A percentile compares a stretch with the other conserved stretches of the same genome.
Conservation (phyloP, 2,888 invertebrate genomes). For the Nemotelus pantherinus region DNA sequence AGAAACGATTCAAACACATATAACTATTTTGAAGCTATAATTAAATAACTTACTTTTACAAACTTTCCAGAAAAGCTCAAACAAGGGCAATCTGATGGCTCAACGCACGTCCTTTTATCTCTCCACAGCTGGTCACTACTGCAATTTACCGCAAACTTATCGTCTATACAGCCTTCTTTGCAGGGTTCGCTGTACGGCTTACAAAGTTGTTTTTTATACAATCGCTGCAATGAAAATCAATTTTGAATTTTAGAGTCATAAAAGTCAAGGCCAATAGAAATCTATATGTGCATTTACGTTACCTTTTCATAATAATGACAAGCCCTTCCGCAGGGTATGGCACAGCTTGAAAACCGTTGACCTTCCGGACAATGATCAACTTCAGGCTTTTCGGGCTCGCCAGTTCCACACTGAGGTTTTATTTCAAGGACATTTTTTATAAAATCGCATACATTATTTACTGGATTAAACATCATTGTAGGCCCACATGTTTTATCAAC, state of each 20-base stretch:
- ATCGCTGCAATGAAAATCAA: constrained; percentile 51
- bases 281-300: constrained; percentile 5
- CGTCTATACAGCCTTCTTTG: constrained; percentile 61
- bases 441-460: constrained; percentile 70
- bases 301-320: constrained; percentile 73
- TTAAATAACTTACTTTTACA: constrained; percentile 68
- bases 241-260: background rate
- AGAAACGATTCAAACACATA: no score
- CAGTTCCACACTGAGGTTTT: constrained; percentile 68
- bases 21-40: no score
- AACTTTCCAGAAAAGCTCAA: constrained; percentile 71
- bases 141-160: constrained; percentile 66
- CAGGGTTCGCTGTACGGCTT: constrained; percentile 58
- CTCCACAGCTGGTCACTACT: constrained; percentile 73
- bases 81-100: constrained; percentile 80
- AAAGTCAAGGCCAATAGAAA: background rate
- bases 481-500: constrained; percentile 71
- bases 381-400: constrained; percentile 44
- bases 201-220: constrained; percentile 60
- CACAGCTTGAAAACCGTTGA: constrained; percentile 73
- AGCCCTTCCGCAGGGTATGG: constrained; percentile 75
- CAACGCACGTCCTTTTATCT: constrained; percentile 78
- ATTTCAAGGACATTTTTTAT: constrained; percentile 66
- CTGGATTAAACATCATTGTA: constrained; percentile 72
- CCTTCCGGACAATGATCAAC: constrained; percentile 62